Base-by-base conservation (phyloP, 64 coral and sea anemone genomes). In the Pocillopora verrucosa region DNA sequence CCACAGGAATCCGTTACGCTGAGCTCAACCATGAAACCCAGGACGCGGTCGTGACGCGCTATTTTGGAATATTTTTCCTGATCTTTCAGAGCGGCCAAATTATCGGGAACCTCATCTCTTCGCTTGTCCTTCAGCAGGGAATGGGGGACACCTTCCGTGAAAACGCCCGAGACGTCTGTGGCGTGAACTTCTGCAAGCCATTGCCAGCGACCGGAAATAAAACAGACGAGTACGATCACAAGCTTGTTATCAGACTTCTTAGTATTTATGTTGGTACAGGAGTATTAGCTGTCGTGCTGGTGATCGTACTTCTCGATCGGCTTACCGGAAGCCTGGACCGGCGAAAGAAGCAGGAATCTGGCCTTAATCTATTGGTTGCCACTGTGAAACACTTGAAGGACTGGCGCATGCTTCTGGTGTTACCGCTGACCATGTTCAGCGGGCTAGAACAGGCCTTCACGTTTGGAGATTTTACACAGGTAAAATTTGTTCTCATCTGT, bases 361-460 rank as follows among this genome's bases (percentile, higher is more conserved):
- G 90, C 19, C n/a, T 90, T 9, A 92, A 72, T 25, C 68, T 98
- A 30, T 64, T 98, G 36, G 75, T 98, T 70, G 93, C 96, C 72
- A 98, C 96, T 22, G 13, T 95, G 6, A 87, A 61, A 13, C 97
- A 95, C 65, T 76, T 99, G 72, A 89, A 74, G 57, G 97, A 99
- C 72, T 64, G 26, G 35, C 93, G 97, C 41, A 94, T 95, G 85
- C 58, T 95, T 64, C 79, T 99, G 56, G 75, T 99, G 9, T 74
- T 99, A 14, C 97, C 97, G 34, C 45, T 99, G 58, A 99, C 97
- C 19, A 80, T 99, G 20, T 99, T 95, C 51, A 99, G 97, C 61
- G 97, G 97, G n/a, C 73, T 95, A 16, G 94, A 99, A 91, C 97
- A 99, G 51, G 97, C 94, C 20, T 99, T 99, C 26, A 92, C 95